phyloP scores from a whole-genome alignment of 2,797 vertebrate genomes.

The Moxostoma hubbsi region DNA sequence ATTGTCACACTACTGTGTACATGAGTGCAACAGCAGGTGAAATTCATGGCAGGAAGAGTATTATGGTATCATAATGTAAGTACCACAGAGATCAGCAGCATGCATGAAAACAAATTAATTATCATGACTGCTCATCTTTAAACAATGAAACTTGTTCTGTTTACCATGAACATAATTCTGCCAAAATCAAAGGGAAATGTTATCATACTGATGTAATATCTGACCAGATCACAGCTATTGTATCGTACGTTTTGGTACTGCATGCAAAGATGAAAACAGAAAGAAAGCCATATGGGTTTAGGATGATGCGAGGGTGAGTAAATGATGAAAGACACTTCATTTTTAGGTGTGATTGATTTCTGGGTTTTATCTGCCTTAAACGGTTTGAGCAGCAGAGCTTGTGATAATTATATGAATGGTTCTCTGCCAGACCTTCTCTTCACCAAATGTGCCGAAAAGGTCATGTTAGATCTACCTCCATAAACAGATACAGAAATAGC shows the following conservation, averaged over 20 bases:
- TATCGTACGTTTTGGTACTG: too few relatives aligned
- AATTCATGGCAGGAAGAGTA: background rate
- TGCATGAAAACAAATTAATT: background rate
- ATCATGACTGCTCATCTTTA: background rate
- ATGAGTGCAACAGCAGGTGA: too few relatives aligned
- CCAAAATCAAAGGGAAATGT: too few relatives aligned
- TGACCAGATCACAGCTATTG: too few relatives aligned
- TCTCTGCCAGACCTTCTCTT: conserved; percentile 33
- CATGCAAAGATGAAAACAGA: too few relatives aligned
- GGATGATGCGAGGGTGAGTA: too few relatives aligned
- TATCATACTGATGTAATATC: too few relatives aligned
- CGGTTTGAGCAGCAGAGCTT: conserved; percentile 56
- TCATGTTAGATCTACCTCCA: conserved; percentile 63
- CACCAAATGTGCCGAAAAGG: conserved; percentile 62
- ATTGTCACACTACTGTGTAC: too few relatives aligned
- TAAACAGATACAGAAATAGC: conserved; percentile 78
- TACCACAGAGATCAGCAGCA: background rate
- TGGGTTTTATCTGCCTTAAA: conserved; percentile 55
- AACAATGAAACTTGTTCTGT: background rate
- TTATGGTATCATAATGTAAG: background rate
- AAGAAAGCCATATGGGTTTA: too few relatives aligned
- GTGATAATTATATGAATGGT: conserved; percentile 71
- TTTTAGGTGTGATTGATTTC: conserved; percentile 26
- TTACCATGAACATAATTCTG: background rate
- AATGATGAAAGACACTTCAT: too few relatives aligned